These are phyloP conservation scores for Bungarus multicinctus DNA, from an alignment of 2,113 vertebrate genomes.

Conservation along the genomic window DNA sequence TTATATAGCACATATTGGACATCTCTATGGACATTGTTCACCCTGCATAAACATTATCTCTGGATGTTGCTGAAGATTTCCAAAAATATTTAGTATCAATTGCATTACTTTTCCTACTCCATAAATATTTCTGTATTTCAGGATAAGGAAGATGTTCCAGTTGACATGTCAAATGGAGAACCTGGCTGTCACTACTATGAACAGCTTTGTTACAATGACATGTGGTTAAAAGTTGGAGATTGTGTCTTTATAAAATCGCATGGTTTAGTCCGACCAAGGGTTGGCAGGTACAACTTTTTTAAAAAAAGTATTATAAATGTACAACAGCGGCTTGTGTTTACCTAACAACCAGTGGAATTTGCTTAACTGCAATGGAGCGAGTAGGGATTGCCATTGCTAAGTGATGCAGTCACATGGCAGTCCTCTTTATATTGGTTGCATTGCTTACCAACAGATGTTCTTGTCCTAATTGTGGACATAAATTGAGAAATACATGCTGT, in stretches of 20 bases:
- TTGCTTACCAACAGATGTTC: neutral
- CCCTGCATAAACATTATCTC: neutral
- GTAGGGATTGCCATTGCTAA: neutral
- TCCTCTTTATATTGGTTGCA: neutral
- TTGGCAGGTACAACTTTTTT: conserved; percentile 81
- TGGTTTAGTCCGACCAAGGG: conserved; percentile 89
- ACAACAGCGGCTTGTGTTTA: neutral
- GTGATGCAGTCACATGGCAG: neutral
- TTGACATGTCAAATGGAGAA: conserved; percentile 93
- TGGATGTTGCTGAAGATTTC: neutral
- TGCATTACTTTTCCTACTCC: conserved; percentile 33
- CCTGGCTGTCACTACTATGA: conserved; percentile 96
- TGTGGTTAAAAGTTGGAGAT: conserved; percentile 95
- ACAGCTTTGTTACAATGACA: conserved; percentile 92
- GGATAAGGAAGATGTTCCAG: conserved; percentile 93
- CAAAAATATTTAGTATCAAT: neutral
- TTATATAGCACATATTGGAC: neutral
- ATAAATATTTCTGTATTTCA: conserved; percentile 55
- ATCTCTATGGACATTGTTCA: neutral
- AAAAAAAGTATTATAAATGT: neutral
- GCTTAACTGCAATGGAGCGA: neutral
- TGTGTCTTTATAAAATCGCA: conserved; percentile 96
- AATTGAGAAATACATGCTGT: neutral
- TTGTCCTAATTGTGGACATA: neutral
- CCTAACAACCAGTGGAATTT: neutral